Conservation (phyloP, 2,113 vertebrate genomes). For the Castor canadensis region DNA sequence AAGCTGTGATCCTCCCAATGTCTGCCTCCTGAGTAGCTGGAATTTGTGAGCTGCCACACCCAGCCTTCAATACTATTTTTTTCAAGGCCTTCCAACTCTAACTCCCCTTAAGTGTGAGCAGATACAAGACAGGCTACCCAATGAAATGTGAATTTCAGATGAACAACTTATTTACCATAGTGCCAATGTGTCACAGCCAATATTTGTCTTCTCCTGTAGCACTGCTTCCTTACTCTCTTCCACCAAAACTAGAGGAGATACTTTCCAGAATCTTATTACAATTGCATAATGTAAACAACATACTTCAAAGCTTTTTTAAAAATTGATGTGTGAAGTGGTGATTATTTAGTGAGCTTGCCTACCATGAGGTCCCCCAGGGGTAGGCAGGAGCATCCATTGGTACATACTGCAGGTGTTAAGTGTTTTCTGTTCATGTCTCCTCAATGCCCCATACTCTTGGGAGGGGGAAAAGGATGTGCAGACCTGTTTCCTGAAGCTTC, state of each 20-base stretch:
- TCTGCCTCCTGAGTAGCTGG: too few species aligned
- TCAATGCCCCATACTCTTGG: background rate
- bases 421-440: background rate
- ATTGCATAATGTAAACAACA: background rate
- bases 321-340: background rate
- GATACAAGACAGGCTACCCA: background rate
- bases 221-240: background rate
- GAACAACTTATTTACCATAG: background rate
- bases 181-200: background rate
- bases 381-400: background rate
- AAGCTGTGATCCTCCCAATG: too few species aligned
- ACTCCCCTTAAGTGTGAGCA: background rate
- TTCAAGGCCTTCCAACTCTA: background rate
- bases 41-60: too few species aligned
- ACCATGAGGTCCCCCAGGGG: background rate
- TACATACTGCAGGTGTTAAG: background rate
- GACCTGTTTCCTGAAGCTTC: background rate
- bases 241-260: background rate
- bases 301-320: background rate
- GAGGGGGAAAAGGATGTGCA: background rate
- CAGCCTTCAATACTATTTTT: too few species aligned
- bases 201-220: background rate
- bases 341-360: background rate
- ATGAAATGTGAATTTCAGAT: background rate
- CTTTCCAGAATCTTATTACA: background rate